Conservation (phyloP, 23 tunicate species). For the Styela clava region DNA sequence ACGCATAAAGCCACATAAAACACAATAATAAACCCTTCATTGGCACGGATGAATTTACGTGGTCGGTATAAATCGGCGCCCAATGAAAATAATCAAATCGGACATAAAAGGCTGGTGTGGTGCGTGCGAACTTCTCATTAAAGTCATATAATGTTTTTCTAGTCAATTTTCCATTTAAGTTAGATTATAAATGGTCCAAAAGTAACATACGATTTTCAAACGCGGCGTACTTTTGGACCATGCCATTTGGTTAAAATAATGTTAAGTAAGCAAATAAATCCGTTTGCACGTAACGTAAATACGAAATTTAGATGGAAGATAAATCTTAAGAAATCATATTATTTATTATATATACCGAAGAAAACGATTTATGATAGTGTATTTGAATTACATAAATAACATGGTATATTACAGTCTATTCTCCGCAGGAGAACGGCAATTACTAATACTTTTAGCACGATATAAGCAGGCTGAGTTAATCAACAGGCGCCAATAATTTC, state of each 20-base stretch:
- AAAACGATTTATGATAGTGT: neutral
- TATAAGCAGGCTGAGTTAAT: too few species aligned
- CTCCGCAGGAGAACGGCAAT: too few species aligned
- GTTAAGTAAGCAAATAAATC: neutral
- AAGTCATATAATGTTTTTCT: conserved; percentile 6
- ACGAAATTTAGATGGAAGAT: neutral
- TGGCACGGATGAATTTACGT: neutral
- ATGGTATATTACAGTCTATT: too few species aligned
- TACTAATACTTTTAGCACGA: too few species aligned
- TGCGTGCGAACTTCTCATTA: conserved; percentile 39
- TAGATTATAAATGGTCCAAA: neutral
- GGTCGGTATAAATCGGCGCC: neutral
- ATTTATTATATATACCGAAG: neutral
- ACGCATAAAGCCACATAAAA: neutral
- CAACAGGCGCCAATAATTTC: too few species aligned
- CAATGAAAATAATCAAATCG: neutral
- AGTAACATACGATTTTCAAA: too few species aligned
- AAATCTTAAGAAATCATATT: neutral
- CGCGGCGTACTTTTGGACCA: too few species aligned
- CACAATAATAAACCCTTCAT: neutral
- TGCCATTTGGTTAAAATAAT: too few species aligned
- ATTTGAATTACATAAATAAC: neutral
- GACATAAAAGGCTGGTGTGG: neutral
- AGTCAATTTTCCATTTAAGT: neutral
- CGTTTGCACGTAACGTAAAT: neutral